Percentiles rank a stretch among this genome's conserved stretches.
These are phyloP conservation scores for Rousettus leschenaultii DNA, from an alignment of 2,113 vertebrate genomes.

Conservation along the genomic window DNA sequence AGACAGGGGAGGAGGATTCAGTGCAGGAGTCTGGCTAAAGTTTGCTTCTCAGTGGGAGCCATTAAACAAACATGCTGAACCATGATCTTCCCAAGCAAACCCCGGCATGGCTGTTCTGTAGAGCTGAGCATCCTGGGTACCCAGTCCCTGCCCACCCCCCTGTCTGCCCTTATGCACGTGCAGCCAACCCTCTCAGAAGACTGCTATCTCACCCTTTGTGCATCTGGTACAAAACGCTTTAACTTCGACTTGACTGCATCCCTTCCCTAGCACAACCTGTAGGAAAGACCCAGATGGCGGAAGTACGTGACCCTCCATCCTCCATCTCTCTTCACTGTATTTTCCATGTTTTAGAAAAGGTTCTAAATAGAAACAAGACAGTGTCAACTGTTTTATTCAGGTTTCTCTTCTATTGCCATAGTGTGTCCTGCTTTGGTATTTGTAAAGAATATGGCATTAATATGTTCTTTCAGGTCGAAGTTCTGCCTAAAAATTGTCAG, in stretches of 20 bases:
- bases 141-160: not conserved
- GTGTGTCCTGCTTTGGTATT: not conserved
- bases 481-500: not conserved
- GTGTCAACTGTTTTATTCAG: not conserved
- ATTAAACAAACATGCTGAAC: not conserved
- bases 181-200: not conserved
- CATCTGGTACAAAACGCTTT: not conserved
- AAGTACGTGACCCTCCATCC: not conserved
- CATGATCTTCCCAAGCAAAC: not conserved
- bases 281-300: not conserved
- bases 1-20: not conserved
- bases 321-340: not conserved
- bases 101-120: not conserved
- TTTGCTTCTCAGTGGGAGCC: not conserved
- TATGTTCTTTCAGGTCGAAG: not conserved
- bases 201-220: not conserved
- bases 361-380: not conserved
- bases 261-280: not conserved
- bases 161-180: not conserved
- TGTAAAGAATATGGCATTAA: not conserved
- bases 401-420: not conserved
- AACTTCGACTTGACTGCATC: not conserved
- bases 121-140: not conserved
- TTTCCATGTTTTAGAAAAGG: not conserved
- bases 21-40: not conserved